Evolutionary conservation across 1,140 invertebrate genomes (phyloP).

Genomic region (Macrotrachela quadricornifera): DNA sequence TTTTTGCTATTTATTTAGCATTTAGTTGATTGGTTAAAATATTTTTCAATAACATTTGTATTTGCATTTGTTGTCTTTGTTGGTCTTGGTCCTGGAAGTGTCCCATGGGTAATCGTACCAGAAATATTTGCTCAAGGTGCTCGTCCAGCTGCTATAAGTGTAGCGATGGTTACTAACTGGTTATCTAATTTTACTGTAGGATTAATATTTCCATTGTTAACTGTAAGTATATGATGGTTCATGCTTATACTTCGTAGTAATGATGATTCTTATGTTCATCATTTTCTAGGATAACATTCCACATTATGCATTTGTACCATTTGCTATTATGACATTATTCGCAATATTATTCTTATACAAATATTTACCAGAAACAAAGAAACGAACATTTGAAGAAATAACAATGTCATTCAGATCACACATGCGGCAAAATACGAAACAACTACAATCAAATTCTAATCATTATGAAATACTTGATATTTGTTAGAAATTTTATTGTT

Average conservation of each 20-base stretch:
- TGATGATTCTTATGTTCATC: no score
- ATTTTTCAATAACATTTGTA: constrained; percentile 4
- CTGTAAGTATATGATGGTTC: not conserved
- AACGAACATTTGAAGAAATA: constrained; percentile 92
- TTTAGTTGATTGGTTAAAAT: not conserved
- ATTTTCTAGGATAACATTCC: constrained; percentile 65
- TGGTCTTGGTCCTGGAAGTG: constrained; percentile 20
- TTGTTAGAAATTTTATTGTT: no score
- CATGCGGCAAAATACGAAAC: no score
- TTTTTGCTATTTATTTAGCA: no score
- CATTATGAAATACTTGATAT: no score
- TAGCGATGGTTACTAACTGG: constrained; percentile 13
- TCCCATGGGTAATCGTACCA: constrained; percentile 12
- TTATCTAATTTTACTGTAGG: constrained; percentile 11
- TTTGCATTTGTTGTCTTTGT: constrained; percentile 23
- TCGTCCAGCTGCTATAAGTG: constrained; percentile 11
- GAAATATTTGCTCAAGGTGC: constrained; percentile 14
- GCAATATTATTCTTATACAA: constrained; percentile 94
- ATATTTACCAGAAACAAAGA: constrained; percentile 94
- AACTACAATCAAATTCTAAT: no score
- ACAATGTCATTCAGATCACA: no score
- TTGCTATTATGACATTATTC: constrained; percentile 75
- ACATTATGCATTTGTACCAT: constrained; percentile 71
- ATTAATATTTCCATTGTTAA: constrained; percentile 12
- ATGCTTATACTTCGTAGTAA: constrained; percentile 36